These are phyloP conservation scores for Oreonectes daqikongensis DNA, from an alignment of 2,797 vertebrate genomes.

Conservation along the genomic window DNA sequence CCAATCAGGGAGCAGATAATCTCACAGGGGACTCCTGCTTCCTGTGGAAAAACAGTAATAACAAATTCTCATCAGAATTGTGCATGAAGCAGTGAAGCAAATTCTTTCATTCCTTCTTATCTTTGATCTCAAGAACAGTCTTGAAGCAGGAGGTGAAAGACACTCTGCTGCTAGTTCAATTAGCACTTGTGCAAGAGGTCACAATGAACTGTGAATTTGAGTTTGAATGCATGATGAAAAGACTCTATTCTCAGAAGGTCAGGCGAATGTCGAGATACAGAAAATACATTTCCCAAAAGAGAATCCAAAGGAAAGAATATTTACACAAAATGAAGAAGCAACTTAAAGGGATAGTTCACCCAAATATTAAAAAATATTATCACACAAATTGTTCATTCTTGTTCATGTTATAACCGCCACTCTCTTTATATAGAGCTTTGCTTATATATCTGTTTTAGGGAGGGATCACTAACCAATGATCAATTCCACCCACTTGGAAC, in stretches of 20 bases:
- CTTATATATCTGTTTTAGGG: no score
- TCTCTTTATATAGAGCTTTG: no score
- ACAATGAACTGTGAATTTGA: constrained; percentile 34
- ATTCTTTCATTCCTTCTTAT: constrained; percentile 20
- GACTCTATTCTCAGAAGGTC: constrained; percentile 19
- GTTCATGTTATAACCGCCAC: no score
- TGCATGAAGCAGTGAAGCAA: constrained; percentile 11
- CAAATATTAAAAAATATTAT: not conserved
- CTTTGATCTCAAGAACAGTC: constrained; percentile 36
- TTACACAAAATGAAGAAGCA: not conserved
- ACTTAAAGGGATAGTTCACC: not conserved
- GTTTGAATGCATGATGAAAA: constrained; percentile 30
- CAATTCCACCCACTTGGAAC: no score
- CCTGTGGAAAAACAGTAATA: constrained; percentile 18
- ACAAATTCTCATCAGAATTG: constrained; percentile 37
- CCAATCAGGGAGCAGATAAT: constrained; percentile 23
- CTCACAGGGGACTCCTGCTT: constrained; percentile 14
- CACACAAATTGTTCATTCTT: no score
- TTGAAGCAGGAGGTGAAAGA: constrained; percentile 25
- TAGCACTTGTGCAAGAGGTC: constrained; percentile 43
- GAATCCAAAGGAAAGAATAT: not conserved
- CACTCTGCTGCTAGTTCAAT: constrained; percentile 37
- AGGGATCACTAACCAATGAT: no score
- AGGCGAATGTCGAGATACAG: not conserved
- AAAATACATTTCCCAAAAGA: constrained; percentile 14